A percentile compares a stretch with the other conserved stretches of the same genome.
These are phyloP conservation scores for Anabacerthia variegaticeps DNA, from an alignment of 2,797 vertebrate species.

Conservation along the genomic window DNA sequence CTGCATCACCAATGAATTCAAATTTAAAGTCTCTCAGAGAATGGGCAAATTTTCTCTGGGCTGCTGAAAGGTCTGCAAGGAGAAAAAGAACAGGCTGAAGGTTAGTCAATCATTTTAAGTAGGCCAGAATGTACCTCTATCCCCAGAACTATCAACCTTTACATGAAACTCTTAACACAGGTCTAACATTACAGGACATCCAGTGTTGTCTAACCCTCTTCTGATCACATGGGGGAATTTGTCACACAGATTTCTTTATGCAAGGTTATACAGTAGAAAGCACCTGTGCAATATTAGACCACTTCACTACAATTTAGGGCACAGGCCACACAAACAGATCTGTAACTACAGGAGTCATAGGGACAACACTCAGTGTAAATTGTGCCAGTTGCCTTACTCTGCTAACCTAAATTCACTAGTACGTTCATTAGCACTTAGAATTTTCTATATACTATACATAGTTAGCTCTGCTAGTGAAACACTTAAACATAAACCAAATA, in stretches of 20 bases:
- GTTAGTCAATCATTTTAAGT: background rate
- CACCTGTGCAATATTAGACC: background rate
- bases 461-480: background rate
- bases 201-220: background rate
- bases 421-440: background rate
- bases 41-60: slow-evolving; percentile 94
- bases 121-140: background rate
- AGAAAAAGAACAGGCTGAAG: background rate
- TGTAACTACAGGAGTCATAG: background rate
- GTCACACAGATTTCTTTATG: background rate
- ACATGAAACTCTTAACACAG: background rate
- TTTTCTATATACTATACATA: background rate
- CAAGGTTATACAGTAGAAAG: background rate
- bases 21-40: slow-evolving; percentile 95
- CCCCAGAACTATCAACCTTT: background rate
- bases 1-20: slow-evolving; percentile 96
- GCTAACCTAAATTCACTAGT: background rate
- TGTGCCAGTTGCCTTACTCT: background rate
- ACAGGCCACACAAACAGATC: background rate
- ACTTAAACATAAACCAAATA: background rate
- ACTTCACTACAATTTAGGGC: background rate
- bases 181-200: background rate
- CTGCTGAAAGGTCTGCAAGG: slow-evolving; percentile 87
- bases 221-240: background rate
- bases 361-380: background rate